Base-by-base conservation (phyloP, 2,888 invertebrate species). In the Brachynemurus nebulosus region DNA sequence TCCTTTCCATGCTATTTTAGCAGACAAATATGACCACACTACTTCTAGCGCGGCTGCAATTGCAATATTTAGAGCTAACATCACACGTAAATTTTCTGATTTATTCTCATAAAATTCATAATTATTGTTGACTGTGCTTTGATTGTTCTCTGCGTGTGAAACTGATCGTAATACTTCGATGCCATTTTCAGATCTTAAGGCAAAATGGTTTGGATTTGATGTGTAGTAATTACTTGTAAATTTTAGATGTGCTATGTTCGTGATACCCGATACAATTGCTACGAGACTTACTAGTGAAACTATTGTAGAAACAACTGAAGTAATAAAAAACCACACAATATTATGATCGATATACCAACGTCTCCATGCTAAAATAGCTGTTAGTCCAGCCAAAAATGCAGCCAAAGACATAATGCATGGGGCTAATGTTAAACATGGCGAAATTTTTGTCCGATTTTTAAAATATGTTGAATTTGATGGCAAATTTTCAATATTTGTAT, bases 341-440 rank as follows among this genome's bases (percentile, higher is more conserved):
- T 79, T 76, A 45, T 69, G 67, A 54, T 79, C 78, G 37, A 77
- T 70, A 55, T 79, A 80, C 79, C 79, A 80, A 48, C 68, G 62
- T 25, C 72, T 70, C 54, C 78, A 78, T 1, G 79, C 78, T 37
- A 78, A 55, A 9, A 76, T 63, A 2, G 75, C 76, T 0, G 73
- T 65, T 3, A 70, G 45, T 1, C 72, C 73, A 1, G 72, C 69
- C 0, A 65, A 63, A 37, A 72, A 53, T 1, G 69, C 69, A 40
- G 73, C 73, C 23, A 70, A 48, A 1, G 71, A 67, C 48, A 74
- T 63, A 44, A 74, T 52, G 51, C 63, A 65, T 2, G 74, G 70
- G 6, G 72, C 70, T 40, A 71, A 46, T 8, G 70, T 67, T 34
- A 71, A 56, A 49, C 45, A 47, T 8, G 44, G 25, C 19, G 34